A percentile compares a stretch with the other conserved stretches of the same genome.
Conservation (phyloP, 1,140 invertebrate genomes). For the Drosophila tani region DNA sequence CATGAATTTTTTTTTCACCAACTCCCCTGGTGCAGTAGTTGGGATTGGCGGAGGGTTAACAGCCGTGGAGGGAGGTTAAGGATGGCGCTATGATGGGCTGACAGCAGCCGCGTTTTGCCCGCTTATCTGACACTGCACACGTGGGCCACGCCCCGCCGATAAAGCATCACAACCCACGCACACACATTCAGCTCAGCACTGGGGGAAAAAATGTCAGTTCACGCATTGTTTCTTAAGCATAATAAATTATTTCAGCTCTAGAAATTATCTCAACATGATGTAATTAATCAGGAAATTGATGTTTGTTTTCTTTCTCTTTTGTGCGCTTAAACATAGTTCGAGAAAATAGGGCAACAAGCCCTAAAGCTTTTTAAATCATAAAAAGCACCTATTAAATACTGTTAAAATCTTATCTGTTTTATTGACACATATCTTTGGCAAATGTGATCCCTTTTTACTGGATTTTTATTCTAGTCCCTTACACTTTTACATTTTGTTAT, state of each 20-base stretch:
- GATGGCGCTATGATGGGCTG: slow-evolving; percentile 30
- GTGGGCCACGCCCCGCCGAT: slow-evolving; percentile 46
- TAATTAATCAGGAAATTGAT: too few relatives aligned
- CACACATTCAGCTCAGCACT: not conserved
- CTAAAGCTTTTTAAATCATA: not conserved
- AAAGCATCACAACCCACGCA: slow-evolving; percentile 37
- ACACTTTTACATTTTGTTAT: not conserved
- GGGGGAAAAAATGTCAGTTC: not conserved
- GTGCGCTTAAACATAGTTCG: too few relatives aligned
- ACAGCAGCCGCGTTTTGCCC: slow-evolving; percentile 60
- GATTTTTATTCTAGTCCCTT: too few relatives aligned
- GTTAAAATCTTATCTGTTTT: too few relatives aligned
- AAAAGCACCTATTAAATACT: too few relatives aligned
- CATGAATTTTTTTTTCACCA: slow-evolving; percentile 25
- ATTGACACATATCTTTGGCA: too few relatives aligned
- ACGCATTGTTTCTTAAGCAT: too few relatives aligned
- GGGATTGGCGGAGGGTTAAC: slow-evolving; percentile 12
- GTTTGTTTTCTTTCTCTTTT: too few relatives aligned
- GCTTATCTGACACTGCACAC: slow-evolving; percentile 72
- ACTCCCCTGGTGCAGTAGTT: slow-evolving; percentile 31
- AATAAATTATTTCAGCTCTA: too few relatives aligned
- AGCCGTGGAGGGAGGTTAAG: not conserved
- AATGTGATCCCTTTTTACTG: too few relatives aligned
- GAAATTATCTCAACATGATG: too few relatives aligned
- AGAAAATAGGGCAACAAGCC: too few relatives aligned